phyloP scores from a whole-genome alignment of 2,797 vertebrate species.

The Otolemur crassicaudatus region DNA sequence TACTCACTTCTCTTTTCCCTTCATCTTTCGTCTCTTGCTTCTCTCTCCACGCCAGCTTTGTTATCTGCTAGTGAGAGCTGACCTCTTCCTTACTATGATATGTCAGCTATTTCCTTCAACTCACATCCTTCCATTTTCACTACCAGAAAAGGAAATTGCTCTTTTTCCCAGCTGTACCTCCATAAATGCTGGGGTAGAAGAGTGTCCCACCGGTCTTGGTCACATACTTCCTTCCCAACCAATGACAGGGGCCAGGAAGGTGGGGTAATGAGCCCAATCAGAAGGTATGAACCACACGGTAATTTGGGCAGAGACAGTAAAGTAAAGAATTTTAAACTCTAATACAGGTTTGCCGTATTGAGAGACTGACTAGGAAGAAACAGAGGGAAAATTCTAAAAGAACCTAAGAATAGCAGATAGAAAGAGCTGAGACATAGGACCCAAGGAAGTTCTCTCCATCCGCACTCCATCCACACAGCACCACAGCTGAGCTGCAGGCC shows the following conservation, averaged over 20 bases:
- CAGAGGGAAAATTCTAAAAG: neutral
- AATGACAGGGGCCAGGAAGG: neutral
- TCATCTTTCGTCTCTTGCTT: neutral
- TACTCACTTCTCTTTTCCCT: neutral
- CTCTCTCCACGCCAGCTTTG: neutral
- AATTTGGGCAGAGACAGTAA: neutral
- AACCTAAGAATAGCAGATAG: neutral
- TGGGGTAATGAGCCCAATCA: neutral
- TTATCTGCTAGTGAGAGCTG: neutral
- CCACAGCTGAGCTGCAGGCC: neutral
- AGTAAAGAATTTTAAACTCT: neutral
- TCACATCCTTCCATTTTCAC: neutral
- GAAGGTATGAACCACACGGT: neutral
- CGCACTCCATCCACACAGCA: rapidly evolving
- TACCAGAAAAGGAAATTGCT: neutral
- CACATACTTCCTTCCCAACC: neutral
- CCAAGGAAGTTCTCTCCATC: too few species aligned
- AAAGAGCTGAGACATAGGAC: neutral
- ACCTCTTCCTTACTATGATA: neutral
- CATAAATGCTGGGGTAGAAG: neutral
- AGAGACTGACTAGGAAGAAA: neutral
- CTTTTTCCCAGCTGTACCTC: neutral
- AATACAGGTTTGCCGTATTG: neutral
- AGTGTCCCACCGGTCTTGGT: neutral
- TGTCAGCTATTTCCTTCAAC: neutral